These are phyloP conservation scores for Pedetes capensis DNA, from an alignment of 2,113 vertebrate genomes.

Conservation along the genomic window DNA sequence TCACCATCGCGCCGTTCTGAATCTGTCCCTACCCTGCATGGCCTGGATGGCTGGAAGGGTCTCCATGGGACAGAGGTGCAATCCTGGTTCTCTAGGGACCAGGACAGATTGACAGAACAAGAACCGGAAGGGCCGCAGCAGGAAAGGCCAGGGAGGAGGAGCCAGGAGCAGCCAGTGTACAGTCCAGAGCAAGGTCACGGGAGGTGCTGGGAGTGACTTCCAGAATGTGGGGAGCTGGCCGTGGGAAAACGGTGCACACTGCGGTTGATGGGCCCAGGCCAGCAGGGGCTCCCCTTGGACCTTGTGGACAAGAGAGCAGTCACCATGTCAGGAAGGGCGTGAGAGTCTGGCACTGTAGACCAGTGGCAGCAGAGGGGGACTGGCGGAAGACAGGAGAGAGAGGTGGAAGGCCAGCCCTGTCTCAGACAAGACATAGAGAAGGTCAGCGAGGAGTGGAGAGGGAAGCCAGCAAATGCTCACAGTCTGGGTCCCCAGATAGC, in stretches of 20 bases:
- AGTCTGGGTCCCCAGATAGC: background rate
- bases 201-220: background rate
- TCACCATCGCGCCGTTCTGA: background rate
- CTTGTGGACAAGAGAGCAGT: background rate
- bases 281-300: background rate
- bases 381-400: background rate
- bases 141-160: background rate
- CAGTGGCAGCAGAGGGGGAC: background rate
- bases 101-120: background rate
- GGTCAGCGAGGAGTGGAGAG: background rate
- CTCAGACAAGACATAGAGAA: background rate
- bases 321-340: background rate
- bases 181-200: background rate
- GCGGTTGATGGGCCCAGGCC: too few relatives aligned
- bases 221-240: background rate
- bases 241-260: background rate
- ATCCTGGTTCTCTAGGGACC: background rate
- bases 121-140: background rate
- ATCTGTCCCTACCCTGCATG: rapidly evolving
- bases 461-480: background rate
- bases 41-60: background rate
- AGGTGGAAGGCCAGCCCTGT: background rate
- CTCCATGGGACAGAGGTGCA: background rate
- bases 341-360: background rate
- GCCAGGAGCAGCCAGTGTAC: background rate